Evolutionary conservation across 2,797 vertebrate species (phyloP).

Genomic region (Podargus strigoides): DNA sequence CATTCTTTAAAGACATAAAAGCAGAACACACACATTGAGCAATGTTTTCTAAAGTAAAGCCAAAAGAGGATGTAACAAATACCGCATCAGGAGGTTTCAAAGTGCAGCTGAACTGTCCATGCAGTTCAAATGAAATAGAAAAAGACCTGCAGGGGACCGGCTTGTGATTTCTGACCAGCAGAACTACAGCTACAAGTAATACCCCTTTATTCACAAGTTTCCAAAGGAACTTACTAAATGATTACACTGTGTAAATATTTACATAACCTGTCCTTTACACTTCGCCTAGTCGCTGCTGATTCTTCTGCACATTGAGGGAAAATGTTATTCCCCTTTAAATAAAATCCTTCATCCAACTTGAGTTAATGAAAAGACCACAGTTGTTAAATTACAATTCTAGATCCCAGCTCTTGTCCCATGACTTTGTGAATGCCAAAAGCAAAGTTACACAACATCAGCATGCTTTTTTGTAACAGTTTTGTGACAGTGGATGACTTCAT

Average conservation of each 20-base stretch:
- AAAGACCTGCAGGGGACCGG: neutral
- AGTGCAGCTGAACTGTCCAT: neutral
- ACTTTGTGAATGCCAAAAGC: neutral
- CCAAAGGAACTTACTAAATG: neutral
- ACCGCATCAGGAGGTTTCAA: neutral
- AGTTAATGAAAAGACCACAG: neutral
- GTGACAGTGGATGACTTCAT: neutral
- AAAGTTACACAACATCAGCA: accelerated
- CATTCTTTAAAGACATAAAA: neutral
- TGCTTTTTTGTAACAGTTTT: neutral
- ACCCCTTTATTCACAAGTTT: accelerated
- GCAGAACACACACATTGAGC: neutral
- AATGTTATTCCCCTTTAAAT: neutral
- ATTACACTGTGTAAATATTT: neutral
- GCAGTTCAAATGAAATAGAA: neutral
- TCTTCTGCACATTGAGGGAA: neutral
- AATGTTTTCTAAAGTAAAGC: neutral
- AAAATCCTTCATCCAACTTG: neutral
- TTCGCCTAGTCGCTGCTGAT: neutral
- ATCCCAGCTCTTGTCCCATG: neutral
- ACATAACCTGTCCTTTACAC: neutral
- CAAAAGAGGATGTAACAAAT: neutral
- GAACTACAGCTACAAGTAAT: neutral
- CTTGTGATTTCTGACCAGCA: accelerated
- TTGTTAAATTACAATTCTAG: neutral